A percentile compares a stretch with the other conserved stretches of the same genome.
Conservation (phyloP, 2,888 invertebrate genomes). For the Hydraecia micacea region DNA sequence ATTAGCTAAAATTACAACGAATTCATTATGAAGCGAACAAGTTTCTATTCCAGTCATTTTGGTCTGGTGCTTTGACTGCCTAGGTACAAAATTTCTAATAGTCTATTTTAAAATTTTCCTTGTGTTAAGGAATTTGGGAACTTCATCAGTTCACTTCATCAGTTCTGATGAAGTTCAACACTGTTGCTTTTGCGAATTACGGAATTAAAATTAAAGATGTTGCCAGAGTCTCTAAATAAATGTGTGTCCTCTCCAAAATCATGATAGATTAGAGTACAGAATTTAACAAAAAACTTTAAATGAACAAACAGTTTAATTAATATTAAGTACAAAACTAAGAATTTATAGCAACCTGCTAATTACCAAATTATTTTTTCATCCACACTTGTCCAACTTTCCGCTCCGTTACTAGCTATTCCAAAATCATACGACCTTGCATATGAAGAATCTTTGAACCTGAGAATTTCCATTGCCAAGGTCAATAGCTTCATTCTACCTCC, state of each 20-base stretch:
- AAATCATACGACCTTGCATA: constrained; percentile 70
- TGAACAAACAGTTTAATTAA: not conserved
- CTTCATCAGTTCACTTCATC: too few relatives aligned
- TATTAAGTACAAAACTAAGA: not conserved
- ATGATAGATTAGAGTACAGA: not conserved
- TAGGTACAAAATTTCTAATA: not conserved
- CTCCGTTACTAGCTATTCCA: constrained; percentile 50
- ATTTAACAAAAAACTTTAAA: not conserved
- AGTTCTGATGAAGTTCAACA: not conserved
- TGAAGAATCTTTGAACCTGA: constrained; percentile 77
- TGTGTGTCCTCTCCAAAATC: not conserved
- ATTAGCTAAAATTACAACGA: constrained; percentile 4
- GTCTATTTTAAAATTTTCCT: not conserved
- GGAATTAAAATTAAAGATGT: not conserved
- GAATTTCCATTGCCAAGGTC: constrained; percentile 76
- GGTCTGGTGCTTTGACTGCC: constrained; percentile 7
- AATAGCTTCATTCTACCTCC: constrained; percentile 57
- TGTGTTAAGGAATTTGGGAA: not conserved
- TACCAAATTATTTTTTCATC: not conserved
- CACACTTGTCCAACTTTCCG: constrained; percentile 16
- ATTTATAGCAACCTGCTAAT: not conserved
- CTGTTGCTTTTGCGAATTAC: not conserved
- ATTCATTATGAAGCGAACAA: constrained; percentile 14
- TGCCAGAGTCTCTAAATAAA: not conserved
- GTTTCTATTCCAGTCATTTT: constrained; percentile 17